Percentiles rank a stretch among this genome's conserved stretches.
These are phyloP conservation scores for Poeciliopsis presidionis DNA, from an alignment of 2,797 vertebrate species.

Conservation along the genomic window DNA sequence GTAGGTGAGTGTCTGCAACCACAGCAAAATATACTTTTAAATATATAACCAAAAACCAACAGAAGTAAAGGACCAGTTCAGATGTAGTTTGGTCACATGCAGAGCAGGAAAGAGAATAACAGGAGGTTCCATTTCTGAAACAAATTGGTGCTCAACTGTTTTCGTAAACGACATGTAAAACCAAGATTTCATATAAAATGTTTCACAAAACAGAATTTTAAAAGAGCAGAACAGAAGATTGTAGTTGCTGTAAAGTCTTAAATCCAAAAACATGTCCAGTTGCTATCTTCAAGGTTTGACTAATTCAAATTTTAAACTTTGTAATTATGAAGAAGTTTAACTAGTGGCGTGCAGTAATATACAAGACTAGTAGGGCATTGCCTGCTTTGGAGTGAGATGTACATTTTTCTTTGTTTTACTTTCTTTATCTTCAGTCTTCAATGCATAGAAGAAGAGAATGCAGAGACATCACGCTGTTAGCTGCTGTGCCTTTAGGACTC, in stretches of 20 bases:
- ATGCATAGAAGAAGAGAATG: background rate
- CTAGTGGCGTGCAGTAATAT: background rate
- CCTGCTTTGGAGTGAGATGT: too few species aligned
- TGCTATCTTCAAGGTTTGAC: background rate
- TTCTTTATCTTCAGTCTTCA: background rate
- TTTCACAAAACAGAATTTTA: background rate
- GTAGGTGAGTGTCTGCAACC: constrained; percentile 77
- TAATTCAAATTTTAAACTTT: background rate
- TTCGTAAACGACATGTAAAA: background rate
- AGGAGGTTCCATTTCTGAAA: background rate
- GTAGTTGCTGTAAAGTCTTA: background rate
- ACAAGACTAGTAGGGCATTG: background rate
- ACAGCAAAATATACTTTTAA: background rate
- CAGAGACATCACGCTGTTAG: background rate
- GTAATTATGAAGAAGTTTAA: too few species aligned
- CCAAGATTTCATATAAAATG: background rate
- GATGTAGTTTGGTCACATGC: background rate
- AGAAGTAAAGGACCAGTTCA: background rate
- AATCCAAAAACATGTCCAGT: background rate
- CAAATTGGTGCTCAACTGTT: background rate
- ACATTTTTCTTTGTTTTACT: too few species aligned
- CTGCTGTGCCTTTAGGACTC: background rate
- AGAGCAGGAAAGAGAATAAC: background rate
- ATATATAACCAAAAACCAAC: background rate
- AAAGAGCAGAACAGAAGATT: background rate